A percentile compares a stretch with the other conserved stretches of the same genome.
These are phyloP conservation scores for Laterallus jamaicensis DNA, from an alignment of 2,113 vertebrate species.

Conservation along the genomic window DNA sequence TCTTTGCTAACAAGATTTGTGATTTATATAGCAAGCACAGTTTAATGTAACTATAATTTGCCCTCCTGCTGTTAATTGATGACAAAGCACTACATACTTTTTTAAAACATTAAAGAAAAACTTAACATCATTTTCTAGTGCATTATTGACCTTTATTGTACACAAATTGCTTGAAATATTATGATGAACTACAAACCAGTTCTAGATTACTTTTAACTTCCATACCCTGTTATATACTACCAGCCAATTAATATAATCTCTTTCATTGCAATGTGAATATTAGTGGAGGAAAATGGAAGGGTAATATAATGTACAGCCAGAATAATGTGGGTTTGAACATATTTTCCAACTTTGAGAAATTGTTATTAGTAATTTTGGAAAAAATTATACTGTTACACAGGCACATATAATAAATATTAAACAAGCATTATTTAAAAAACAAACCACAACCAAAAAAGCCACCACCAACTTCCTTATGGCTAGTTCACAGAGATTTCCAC, in stretches of 20 bases:
- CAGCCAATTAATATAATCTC: not conserved
- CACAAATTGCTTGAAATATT: conserved; percentile 21
- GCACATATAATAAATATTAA: not conserved
- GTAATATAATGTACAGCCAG: not conserved
- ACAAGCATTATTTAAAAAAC: not conserved
- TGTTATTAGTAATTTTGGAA: not conserved
- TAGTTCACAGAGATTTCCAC: not conserved
- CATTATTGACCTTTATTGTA: conserved; percentile 54
- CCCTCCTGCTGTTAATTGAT: conserved; percentile 67
- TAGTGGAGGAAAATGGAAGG: not conserved
- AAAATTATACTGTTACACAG: not conserved
- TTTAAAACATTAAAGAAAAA: conserved; percentile 61
- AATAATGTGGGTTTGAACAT: not conserved
- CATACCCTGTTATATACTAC: not conserved
- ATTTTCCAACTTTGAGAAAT: not conserved
- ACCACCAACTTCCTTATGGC: not conserved
- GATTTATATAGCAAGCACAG: conserved; percentile 64
- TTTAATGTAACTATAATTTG: conserved; percentile 59
- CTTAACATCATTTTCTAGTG: conserved; percentile 16
- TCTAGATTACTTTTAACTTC: not conserved
- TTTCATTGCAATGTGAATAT: not conserved
- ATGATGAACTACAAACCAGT: not conserved
- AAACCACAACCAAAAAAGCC: not conserved
- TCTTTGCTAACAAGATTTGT: conserved; percentile 70
- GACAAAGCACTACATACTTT: conserved; percentile 54